Base-by-base conservation (phyloP, 35 echinoderm and acorn worm genomes). In the Anneissia japonica region DNA sequence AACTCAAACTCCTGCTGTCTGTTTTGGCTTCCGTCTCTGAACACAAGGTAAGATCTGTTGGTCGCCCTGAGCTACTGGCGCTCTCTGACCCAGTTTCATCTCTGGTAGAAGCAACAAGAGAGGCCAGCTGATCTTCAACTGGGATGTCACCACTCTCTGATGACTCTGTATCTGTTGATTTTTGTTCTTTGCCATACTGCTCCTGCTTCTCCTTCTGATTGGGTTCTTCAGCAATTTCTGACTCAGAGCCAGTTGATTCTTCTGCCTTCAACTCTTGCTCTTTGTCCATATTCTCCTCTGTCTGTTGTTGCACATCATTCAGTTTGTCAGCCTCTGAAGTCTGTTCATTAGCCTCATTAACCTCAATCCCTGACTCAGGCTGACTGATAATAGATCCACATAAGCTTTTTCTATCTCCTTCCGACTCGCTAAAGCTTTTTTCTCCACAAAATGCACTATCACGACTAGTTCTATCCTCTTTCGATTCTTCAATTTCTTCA, bases 81-180 rank as follows among this genome's bases (percentile, higher is more conserved):
- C 77, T 31, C 21, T 79, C 77, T 32, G 77, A 35, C 16, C 30
- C 38, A 6, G 35, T 39, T 77, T 77, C 75, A 35, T 77, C 35
- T 77, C 10, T 26, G 3, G 3, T 23, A 0, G 40, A 23, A 38
- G 35, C 79, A 30, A 64, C 83, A 26, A 99, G 73, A 34, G 77
- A 64, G 23, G 89, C 82, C 30, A 99, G 79, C 76, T 87, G 87
- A 30, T 86, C 77, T 23, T 99, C 92, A 21, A 92, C 89, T 34
- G 89, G 74, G 30, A 99, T 3, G 23, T 83, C 92, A 32, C 90
- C 96, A 87, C 96, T 99, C 21, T 90, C 92, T 1, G 96, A 94
- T 0, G 92, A 99, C 32, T 77, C 75, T 7, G 81, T 89, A 38
- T 31, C 39, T 0, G 38, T 72, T 17, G 77, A 56, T 19, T 79